Base-by-base conservation (phyloP, 2,888 invertebrate species). In the Parnassius mnemosyne region DNA sequence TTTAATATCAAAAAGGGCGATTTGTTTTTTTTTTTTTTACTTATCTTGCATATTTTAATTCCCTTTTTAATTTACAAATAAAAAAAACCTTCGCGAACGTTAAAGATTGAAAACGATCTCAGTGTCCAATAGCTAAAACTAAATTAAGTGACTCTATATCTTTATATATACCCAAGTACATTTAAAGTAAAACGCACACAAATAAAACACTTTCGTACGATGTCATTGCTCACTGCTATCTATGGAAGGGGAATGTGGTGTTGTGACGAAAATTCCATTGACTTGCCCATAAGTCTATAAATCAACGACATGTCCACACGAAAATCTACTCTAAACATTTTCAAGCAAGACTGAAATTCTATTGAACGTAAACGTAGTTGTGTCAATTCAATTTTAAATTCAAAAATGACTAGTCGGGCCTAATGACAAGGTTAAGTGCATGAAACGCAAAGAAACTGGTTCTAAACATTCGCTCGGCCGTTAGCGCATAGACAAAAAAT, bases 371-470 rank as follows among this genome's bases (percentile, higher is more conserved):
- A 3, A 10, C 60, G 58, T 44, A 65, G 58, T 68, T 71, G 69
- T 54, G 68, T 58, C 68, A 61, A 61, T 65, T 57, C 55, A 34
- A 65, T 65, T 70, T 65, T 63, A 66, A 73, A 68, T 70, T 70
- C 67, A 73, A 69, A 73, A 75, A 73, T 72, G 71, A 74, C 73
- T 73, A 73, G 73, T 66, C 68, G 71, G 64, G 71, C 70, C 73
- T 76, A 76, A 76, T 76, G 76, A 76, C 75, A 75, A 76, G 76
- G 76, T 76, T 76, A 74, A 72, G 71, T 73, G 72, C 71, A 75
- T 72, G 75, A 75, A 73, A 75, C 74, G 74, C 71, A 71, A 73
- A 74, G 75, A 73, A 76, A 76, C 76, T 72, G 73, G 76, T 76
- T 76, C 71, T 72, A 69, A 74, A 73, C 72, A 73, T 72, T 72